Evolutionary conservation across 1,140 invertebrate genomes (phyloP).

Genomic region (Vanessa atalanta): DNA sequence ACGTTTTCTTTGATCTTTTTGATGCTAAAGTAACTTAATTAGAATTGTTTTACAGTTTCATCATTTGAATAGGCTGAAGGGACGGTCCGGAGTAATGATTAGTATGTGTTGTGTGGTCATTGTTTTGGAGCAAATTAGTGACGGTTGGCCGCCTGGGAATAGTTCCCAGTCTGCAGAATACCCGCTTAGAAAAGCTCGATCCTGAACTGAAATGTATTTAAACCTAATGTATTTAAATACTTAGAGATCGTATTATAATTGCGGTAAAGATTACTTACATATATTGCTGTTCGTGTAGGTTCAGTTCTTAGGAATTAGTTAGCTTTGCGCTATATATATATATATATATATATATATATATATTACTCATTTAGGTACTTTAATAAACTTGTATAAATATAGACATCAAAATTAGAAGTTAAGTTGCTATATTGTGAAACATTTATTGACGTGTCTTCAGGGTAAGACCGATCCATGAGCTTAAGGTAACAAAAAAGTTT

Average conservation of each 20-base stretch:
- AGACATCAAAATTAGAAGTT: too few species aligned
- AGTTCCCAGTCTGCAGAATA: conserved; percentile 50
- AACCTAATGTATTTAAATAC: conserved; percentile 5
- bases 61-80: conserved; percentile 27
- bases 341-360: too few species aligned
- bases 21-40: conserved; percentile 20
- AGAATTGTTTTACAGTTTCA: conserved; percentile 30
- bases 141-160: conserved; percentile 43
- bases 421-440: too few species aligned
- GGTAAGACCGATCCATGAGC: too few species aligned
- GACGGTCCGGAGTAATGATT: conserved; percentile 33
- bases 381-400: too few species aligned
- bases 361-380: too few species aligned
- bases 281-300: neutral
- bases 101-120: conserved; percentile 34
- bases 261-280: neutral
- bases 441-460: too few species aligned
- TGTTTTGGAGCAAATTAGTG: conserved; percentile 42
- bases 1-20: too few species aligned
- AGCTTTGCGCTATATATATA: too few species aligned
- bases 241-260: conserved; percentile 2
- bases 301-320: neutral
- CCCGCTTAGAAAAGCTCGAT: conserved; percentile 23
- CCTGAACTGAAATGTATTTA: conserved; percentile 26
- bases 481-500: too few species aligned